A percentile compares a stretch with the other conserved stretches of the same genome.
Conservation (phyloP, 1,140 invertebrate genomes). For the Pseudomyrmex cubaensis region DNA sequence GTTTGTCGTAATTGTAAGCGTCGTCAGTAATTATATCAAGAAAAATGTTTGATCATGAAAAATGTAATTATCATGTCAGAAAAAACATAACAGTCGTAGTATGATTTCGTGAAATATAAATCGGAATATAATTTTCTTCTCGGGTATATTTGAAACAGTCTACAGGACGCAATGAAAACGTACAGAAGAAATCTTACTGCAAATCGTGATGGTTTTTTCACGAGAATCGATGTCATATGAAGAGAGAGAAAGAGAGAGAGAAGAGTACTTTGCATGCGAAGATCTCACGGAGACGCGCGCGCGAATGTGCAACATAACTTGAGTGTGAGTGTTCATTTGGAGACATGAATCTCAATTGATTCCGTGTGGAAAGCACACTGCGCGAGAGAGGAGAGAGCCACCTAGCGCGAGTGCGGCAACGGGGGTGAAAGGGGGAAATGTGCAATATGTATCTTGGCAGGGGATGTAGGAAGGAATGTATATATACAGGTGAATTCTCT, state of each 20-base stretch:
- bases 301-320: conserved; percentile 1
- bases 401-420: conserved; percentile 2
- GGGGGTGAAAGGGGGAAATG: neutral
- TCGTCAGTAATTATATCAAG: no score
- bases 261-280: no score
- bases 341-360: conserved; percentile 53
- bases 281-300: neutral
- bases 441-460: conserved; percentile 52
- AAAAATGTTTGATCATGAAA: no score
- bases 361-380: neutral
- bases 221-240: neutral
- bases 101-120: neutral
- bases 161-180: neutral
- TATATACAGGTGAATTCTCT: conserved; percentile 68
- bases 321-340: conserved; percentile 41
- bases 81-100: no score
- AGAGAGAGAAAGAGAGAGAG: neutral
- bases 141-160: neutral
- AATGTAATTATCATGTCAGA: no score
- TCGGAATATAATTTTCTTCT: neutral
- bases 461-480: conserved; percentile 52
- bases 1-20: neutral
- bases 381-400: conserved; percentile 49
- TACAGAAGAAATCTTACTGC: neutral
- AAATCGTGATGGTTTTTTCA: neutral